These are phyloP conservation scores for Patagioenas fasciata DNA, from an alignment of 2,113 vertebrate genomes.

Conservation along the genomic window DNA sequence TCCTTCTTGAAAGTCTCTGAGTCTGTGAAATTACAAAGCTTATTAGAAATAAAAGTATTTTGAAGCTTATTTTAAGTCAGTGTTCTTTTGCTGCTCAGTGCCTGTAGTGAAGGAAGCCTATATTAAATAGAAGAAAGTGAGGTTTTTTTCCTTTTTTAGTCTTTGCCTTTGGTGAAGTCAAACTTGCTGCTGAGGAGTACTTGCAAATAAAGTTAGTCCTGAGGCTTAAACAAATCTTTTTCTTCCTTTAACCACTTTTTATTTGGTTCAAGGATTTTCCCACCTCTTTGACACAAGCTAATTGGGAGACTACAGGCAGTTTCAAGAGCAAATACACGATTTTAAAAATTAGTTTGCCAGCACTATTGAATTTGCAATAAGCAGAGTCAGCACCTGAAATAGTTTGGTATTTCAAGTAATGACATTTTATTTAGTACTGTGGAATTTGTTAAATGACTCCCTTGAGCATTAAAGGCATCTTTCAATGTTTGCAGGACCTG, in stretches of 20 bases:
- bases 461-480: slow-evolving; percentile 75
- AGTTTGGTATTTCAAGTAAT: slow-evolving; percentile 78
- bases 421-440: slow-evolving; percentile 80
- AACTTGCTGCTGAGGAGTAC: background rate
- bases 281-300: slow-evolving; percentile 65
- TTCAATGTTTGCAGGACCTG: slow-evolving; percentile 85
- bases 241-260: slow-evolving; percentile 53
- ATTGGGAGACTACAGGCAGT: slow-evolving; percentile 69
- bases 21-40: background rate
- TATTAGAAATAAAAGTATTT: slow-evolving; percentile 15
- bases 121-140: background rate
- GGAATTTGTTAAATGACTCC: slow-evolving; percentile 76
- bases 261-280: slow-evolving; percentile 49
- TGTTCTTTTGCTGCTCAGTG: background rate
- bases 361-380: slow-evolving; percentile 79
- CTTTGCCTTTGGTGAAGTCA: slow-evolving; percentile 25
- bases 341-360: slow-evolving; percentile 77
- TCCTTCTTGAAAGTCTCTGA: background rate
- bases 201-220: slow-evolving; percentile 53
- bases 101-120: background rate
- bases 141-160: background rate
- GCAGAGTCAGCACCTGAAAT: slow-evolving; percentile 78
- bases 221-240: slow-evolving; percentile 57
- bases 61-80: background rate
- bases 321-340: slow-evolving; percentile 71